Conservation (phyloP, 2,113 vertebrate species). For the Megaleporinus macrocephalus region DNA sequence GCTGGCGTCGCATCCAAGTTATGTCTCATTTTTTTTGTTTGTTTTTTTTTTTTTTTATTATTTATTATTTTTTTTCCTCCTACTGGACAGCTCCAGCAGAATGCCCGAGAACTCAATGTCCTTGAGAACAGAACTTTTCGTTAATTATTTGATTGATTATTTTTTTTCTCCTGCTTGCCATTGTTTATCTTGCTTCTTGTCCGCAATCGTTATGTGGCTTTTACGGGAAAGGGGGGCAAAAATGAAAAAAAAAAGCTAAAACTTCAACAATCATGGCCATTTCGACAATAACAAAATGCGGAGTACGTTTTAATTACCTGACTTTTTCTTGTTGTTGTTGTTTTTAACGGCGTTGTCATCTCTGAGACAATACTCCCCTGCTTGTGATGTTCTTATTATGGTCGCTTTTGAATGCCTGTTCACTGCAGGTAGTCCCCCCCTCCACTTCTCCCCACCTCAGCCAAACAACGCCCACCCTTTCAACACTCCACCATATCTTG, state of each 20-base stretch:
- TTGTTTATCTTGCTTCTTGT: slow-evolving; percentile 31
- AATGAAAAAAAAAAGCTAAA: slow-evolving; percentile 38
- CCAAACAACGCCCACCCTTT: slow-evolving; percentile 41
- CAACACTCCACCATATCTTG: slow-evolving; percentile 56
- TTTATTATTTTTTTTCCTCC: slow-evolving; percentile 51
- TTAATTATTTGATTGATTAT: slow-evolving; percentile 69
- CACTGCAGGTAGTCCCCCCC: slow-evolving; percentile 72
- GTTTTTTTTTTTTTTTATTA: slow-evolving; percentile 4
- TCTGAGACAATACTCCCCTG: slow-evolving; percentile 67
- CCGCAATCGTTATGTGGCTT: slow-evolving; percentile 64
- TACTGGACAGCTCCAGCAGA: slow-evolving; percentile 69
- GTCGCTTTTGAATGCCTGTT: slow-evolving; percentile 73
- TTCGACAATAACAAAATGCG: slow-evolving; percentile 74
- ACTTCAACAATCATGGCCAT: slow-evolving; percentile 69
- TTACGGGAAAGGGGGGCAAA: not conserved
- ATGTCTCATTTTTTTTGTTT: slow-evolving; percentile 56
- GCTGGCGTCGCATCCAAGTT: slow-evolving; percentile 71
- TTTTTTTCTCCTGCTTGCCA: slow-evolving; percentile 40
- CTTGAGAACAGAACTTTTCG: slow-evolving; percentile 71
- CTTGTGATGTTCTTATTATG: slow-evolving; percentile 75
- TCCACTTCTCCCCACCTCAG: slow-evolving; percentile 43
- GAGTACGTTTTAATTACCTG: slow-evolving; percentile 79
- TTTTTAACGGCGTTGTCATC: slow-evolving; percentile 73
- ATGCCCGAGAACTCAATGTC: slow-evolving; percentile 69
- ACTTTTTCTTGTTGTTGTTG: slow-evolving; percentile 53